phyloP scores from a whole-genome alignment of 2,888 invertebrate genomes.

The Julus scanicus region DNA sequence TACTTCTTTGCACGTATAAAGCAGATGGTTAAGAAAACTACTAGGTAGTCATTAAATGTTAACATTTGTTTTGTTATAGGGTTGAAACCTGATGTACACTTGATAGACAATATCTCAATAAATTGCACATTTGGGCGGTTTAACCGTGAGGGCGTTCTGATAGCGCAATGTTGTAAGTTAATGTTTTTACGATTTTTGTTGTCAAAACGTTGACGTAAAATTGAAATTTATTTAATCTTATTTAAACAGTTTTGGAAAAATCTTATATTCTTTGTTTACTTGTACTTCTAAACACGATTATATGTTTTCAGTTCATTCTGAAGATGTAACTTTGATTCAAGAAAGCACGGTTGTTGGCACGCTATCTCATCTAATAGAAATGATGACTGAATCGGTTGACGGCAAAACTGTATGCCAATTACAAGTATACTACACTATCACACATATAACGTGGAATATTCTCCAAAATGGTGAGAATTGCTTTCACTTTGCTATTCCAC shows the following conservation, averaged over 20 bases:
- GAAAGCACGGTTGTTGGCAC: background rate
- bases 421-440: background rate
- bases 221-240: too few species aligned
- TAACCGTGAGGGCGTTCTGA: background rate
- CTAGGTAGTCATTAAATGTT: background rate
- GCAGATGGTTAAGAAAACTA: background rate
- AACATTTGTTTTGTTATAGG: background rate
- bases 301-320: background rate
- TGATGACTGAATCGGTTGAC: background rate
- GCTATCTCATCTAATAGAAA: background rate
- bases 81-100: background rate
- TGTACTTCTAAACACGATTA: background rate
- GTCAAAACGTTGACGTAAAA: too few species aligned
- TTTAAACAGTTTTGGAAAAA: background rate
- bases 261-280: too few species aligned
- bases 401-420: background rate
- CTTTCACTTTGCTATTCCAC: background rate
- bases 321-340: background rate
- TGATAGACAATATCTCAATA: background rate
- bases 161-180: background rate
- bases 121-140: background rate
- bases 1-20: background rate
- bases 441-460: background rate
- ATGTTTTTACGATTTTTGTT: too few species aligned
- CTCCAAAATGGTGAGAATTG: background rate